Conservation (phyloP, 2,888 invertebrate species). For the Pyrrhosoma nymphula region DNA sequence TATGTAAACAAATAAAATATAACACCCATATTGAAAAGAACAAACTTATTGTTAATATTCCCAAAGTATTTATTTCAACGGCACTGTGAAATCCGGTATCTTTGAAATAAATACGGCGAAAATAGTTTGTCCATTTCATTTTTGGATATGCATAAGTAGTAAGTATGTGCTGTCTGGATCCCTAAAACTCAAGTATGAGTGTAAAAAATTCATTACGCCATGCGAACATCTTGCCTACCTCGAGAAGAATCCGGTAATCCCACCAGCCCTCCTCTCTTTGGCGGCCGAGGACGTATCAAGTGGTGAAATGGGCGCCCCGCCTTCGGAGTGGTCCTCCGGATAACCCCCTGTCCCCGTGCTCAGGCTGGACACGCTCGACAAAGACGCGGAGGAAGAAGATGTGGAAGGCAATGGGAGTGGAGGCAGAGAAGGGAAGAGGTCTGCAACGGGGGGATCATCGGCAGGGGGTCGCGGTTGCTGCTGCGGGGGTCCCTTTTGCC, state of each 20-base stretch:
- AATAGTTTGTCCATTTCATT: too few species aligned
- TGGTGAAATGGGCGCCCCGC: not conserved
- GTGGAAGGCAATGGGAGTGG: conserved; percentile 38
- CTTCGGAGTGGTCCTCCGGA: conserved; percentile 12
- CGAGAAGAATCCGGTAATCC: conserved; percentile 45
- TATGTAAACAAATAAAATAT: too few species aligned
- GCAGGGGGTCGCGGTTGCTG: not conserved
- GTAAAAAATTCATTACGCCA: too few species aligned
- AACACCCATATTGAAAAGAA: too few species aligned
- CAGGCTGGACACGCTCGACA: conserved; percentile 56
- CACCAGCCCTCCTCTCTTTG: conserved; percentile 42
- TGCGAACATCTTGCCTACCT: not conserved
- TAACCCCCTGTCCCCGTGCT: conserved; percentile 49
- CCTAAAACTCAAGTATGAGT: too few species aligned
- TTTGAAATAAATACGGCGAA: too few species aligned
- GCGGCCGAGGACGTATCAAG: not conserved
- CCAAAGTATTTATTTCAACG: too few species aligned
- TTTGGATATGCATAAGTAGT: too few species aligned
- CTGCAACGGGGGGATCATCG: not conserved
- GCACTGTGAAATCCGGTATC: too few species aligned
- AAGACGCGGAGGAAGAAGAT: conserved; percentile 43
- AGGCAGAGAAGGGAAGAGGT: conserved; percentile 41
- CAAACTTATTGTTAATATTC: too few species aligned
- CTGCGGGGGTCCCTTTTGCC: conserved; percentile 14
- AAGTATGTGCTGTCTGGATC: too few species aligned